These are phyloP conservation scores for Camptogramma bilineatum DNA, from an alignment of 2,888 invertebrate species.

Conservation along the genomic window DNA sequence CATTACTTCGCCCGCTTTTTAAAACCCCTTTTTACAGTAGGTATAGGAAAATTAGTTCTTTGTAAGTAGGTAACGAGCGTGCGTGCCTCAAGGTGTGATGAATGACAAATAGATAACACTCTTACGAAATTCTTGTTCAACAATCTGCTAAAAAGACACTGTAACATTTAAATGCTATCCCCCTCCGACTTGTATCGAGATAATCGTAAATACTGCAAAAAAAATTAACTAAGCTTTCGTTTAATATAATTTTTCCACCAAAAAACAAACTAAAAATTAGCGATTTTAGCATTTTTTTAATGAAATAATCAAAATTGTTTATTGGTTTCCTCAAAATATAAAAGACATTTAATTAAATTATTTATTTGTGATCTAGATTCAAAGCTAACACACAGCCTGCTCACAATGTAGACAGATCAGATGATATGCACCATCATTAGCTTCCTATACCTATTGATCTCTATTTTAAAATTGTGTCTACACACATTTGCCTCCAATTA, in stretches of 20 bases:
- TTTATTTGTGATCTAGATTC: conserved; percentile 7
- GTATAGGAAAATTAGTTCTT: not conserved
- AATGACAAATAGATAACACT: too few species aligned
- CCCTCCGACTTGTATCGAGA: not conserved
- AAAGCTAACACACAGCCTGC: conserved; percentile 16
- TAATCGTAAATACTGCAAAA: conserved; percentile 8
- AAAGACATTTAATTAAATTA: conserved; percentile 4
- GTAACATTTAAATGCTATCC: conserved; percentile 1
- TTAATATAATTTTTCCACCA: not conserved
- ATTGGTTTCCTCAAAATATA: not conserved
- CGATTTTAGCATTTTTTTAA: too few species aligned
- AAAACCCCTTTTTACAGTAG: not conserved
- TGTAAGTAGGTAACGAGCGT: too few species aligned
- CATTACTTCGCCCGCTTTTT: too few species aligned
- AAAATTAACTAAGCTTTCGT: conserved; percentile 3
- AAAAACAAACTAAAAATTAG: too few species aligned
- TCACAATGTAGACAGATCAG: conserved; percentile 14
- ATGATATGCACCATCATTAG: conserved; percentile 22
- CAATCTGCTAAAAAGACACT: not conserved
- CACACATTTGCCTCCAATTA: conserved; percentile 32
- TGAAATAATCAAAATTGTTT: not conserved
- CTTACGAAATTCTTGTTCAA: too few species aligned
- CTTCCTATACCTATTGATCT: conserved; percentile 27
- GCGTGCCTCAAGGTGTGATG: too few species aligned
- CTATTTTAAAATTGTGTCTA: conserved; percentile 33